These are phyloP conservation scores for Limnephilus lunatus DNA, from an alignment of 2,888 invertebrate species.

Conservation along the genomic window DNA sequence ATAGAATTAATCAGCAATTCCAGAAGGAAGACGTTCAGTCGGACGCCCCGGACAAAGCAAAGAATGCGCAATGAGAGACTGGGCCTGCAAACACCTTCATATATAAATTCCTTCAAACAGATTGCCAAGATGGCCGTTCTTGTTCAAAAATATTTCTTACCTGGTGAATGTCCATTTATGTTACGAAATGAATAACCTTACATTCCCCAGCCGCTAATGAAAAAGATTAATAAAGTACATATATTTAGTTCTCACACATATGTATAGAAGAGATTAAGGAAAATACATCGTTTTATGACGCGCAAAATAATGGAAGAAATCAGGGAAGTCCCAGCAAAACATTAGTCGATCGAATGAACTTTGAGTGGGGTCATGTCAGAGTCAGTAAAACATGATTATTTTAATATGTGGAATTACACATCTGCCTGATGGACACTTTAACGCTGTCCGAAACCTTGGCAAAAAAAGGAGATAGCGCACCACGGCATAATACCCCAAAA, in stretches of 20 bases:
- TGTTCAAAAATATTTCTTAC: background rate
- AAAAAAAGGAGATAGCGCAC: no score
- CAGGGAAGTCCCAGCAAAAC: background rate
- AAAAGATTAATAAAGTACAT: no score
- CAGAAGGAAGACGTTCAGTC: background rate
- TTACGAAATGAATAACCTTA: no score
- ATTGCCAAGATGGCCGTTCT: background rate
- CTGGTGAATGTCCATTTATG: no score
- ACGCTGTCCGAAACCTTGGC: no score
- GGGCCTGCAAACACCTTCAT: background rate
- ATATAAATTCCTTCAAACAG: background rate
- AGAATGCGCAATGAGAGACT: background rate
- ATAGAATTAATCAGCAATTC: background rate
- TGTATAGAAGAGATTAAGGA: no score
- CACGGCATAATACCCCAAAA: no score
- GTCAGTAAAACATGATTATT: background rate
- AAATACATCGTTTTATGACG: background rate
- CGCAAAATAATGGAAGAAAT: background rate
- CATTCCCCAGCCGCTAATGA: no score
- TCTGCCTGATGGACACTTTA: no score
- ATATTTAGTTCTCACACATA: no score
- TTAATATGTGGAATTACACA: no score
- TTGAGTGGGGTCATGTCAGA: background rate
- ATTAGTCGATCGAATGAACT: background rate
- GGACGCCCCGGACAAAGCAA: background rate